Evolutionary conservation across 2,113 vertebrate species (phyloP).

Genomic region (Meleagris gallopavo): DNA sequence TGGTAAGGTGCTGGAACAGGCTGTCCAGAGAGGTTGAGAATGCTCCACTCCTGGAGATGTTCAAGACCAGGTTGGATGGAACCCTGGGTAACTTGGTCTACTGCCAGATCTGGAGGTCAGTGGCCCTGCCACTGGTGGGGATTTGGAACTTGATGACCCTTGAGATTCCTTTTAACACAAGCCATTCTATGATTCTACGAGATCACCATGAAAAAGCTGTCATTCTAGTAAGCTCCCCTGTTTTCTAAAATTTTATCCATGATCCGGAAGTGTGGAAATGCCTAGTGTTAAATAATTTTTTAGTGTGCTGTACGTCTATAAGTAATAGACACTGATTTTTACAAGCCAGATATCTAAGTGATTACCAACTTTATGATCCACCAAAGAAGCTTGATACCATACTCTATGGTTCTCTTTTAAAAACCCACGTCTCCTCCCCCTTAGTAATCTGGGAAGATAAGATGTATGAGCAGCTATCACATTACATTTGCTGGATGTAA

Average conservation of each 20-base stretch:
- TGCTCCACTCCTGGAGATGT: too few relatives aligned
- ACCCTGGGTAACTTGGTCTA: too few relatives aligned
- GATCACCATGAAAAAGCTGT: neutral
- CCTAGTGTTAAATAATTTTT: neutral
- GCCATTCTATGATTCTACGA: neutral
- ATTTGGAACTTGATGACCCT: too few relatives aligned
- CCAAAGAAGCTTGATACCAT: neutral
- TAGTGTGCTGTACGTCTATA: neutral
- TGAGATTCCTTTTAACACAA: too few relatives aligned
- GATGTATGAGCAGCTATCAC: neutral
- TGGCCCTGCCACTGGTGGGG: too few relatives aligned
- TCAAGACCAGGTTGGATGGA: too few relatives aligned
- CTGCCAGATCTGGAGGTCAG: too few relatives aligned
- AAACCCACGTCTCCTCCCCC: neutral
- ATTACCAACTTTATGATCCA: neutral
- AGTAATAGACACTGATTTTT: neutral
- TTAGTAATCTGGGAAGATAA: neutral
- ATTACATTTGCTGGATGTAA: neutral
- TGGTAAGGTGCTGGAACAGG: too few relatives aligned
- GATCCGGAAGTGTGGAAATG: neutral
- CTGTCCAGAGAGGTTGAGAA: too few relatives aligned
- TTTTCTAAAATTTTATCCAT: neutral
- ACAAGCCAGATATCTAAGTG: neutral
- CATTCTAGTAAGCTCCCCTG: neutral
- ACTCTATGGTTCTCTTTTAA: neutral